A percentile compares a stretch with the other conserved stretches of the same genome.
Conservation (phyloP, 2,113 vertebrate genomes). For the Caranx melampygus region DNA sequence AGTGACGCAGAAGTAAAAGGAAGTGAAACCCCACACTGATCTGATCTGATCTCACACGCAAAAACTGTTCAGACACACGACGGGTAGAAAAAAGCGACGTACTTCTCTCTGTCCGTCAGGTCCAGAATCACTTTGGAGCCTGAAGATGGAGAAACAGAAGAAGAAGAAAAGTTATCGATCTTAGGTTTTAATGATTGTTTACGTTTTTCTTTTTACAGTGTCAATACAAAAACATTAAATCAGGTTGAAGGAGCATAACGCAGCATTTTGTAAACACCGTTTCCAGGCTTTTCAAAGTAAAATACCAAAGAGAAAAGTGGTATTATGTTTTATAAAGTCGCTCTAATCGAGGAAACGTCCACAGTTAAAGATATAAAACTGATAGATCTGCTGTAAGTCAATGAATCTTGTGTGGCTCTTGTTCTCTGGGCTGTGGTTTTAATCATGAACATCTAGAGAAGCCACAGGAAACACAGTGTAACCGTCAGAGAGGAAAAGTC, state of each 20-base stretch:
- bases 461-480: too few relatives aligned
- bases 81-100: slow-evolving; percentile 58
- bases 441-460: too few relatives aligned
- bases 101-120: slow-evolving; percentile 94
- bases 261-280: not conserved
- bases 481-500: too few relatives aligned
- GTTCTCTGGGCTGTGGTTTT: too few relatives aligned
- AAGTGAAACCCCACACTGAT: not conserved
- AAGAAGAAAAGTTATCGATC: not conserved
- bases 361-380: too few relatives aligned
- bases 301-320: not conserved
- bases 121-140: slow-evolving; percentile 93
- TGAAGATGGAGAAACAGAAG: slow-evolving; percentile 68
- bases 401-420: too few relatives aligned
- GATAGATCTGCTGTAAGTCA: too few relatives aligned
- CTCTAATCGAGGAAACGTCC: too few relatives aligned
- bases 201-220: not conserved
- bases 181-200: not conserved
- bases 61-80: too few relatives aligned
- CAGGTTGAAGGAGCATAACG: not conserved
- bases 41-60: too few relatives aligned
- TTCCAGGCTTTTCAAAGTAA: not conserved
- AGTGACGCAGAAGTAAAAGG: not conserved
- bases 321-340: too few relatives aligned
- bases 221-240: too few relatives aligned